Conservation (phyloP, 2,113 vertebrate genomes). For the Pluvianellus socialis region DNA sequence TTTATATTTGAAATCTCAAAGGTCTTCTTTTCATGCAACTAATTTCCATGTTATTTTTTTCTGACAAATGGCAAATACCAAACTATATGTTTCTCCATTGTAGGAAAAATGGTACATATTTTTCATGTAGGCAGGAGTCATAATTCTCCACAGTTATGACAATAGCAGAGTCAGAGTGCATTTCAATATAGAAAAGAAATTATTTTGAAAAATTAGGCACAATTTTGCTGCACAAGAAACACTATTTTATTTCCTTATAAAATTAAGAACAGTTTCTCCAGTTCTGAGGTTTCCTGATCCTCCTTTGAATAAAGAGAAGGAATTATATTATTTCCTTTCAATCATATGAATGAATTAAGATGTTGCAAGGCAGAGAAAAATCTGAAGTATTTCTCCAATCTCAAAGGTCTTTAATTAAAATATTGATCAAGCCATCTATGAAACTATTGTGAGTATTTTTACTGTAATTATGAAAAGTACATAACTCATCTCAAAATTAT, state of each 20-base stretch:
- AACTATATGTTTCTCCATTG: background rate
- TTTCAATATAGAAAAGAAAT: background rate
- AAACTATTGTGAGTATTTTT: background rate
- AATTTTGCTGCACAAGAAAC: background rate
- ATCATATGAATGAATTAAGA: background rate
- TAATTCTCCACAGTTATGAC: background rate
- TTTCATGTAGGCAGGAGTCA: background rate
- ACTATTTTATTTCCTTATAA: background rate
- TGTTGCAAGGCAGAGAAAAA: background rate
- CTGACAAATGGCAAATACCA: constrained; percentile 3
- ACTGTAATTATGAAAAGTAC: background rate
- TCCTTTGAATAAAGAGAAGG: background rate
- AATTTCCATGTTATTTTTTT: background rate
- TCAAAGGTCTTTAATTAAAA: background rate
- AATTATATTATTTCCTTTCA: background rate
- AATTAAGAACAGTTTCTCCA: background rate
- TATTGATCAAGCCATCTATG: background rate
- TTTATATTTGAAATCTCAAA: background rate
- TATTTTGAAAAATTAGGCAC: background rate
- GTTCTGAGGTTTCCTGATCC: background rate
- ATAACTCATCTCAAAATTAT: background rate
- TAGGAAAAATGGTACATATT: background rate
- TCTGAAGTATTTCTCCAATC: background rate
- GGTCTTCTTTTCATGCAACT: background rate
- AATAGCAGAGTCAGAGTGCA: background rate